Evolutionary conservation across 2,888 invertebrate genomes (phyloP), one percentile per base, ranked within the genome.

Genomic region (Lottia gigantea): DNA sequence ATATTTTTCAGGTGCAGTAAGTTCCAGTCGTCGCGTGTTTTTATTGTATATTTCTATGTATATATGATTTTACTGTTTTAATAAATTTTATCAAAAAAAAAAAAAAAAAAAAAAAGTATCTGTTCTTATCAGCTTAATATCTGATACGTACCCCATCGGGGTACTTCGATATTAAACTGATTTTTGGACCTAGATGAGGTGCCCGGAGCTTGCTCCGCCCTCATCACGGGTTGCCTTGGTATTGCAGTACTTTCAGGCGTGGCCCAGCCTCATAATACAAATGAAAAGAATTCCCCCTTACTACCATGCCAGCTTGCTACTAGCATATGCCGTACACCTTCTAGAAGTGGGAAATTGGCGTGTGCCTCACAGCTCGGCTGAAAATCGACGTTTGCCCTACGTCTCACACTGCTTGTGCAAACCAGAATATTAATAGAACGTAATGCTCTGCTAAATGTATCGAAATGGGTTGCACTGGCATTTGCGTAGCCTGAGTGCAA

Each of bases 61-160:
- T 71, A 74, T 78, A 62, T 45, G 78, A 8, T 76, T 77, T 1
- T 78, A 80, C 73, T 26, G 71, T n/a, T 46, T 79, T 16, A 47
- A 74, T 16, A 78, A 72, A 61, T 15, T 76, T 7, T 64, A 78
- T 26, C 63, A 16, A 55, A 66, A 66, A 55, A 55, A 55, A 66
- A 66, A 47, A 66, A 66, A 66, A 55, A 55, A 66, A 66, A 47
- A 66, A 66, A 66, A 55, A 55, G 66, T 45, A 68, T 68, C 68
- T 63, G 68, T 68, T 68, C 68, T 68, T 68, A 64, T 63, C 68
- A 72, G 91, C 91, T 91, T 91, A 91, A 91, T 91, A 91, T 91
- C 91, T 91, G 91, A 91, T 91, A 91, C 89, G 89, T 88, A 85
- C 87, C 87, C 88, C 89, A 90, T 87, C 89, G 88, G 88, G 71